Evolutionary conservation across 2,888 invertebrate genomes (phyloP).

Genomic region (Hirtodrosophila trivittata): DNA sequence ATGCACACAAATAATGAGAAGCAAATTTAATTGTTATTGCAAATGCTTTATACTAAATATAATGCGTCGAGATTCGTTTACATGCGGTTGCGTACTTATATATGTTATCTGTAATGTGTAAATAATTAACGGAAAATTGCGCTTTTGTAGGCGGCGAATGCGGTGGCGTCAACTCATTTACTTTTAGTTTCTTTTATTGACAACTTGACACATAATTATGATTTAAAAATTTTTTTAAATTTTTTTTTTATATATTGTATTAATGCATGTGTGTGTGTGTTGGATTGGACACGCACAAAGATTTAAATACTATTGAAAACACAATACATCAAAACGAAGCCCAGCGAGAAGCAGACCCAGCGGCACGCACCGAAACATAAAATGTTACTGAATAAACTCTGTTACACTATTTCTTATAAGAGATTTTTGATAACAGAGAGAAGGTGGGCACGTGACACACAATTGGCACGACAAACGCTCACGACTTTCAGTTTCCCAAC

Average conservation of each 20-base stretch:
- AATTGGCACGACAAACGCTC: constrained; percentile 7
- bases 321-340: constrained; percentile 7
- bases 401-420: constrained; percentile 53
- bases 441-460: constrained; percentile 35
- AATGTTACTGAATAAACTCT: constrained; percentile 50
- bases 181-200: constrained; percentile 15
- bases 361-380: constrained; percentile 54
- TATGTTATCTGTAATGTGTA: constrained; percentile 24
- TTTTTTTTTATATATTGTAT: neutral
- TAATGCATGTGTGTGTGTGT: constrained; percentile 15
- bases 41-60: constrained; percentile 29
- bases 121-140: constrained; percentile 50
- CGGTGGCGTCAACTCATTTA: constrained; percentile 15
- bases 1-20: constrained; percentile 52
- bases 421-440: constrained; percentile 31
- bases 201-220: constrained; percentile 54
- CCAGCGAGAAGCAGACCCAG: constrained; percentile 13
- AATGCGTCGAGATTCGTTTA: constrained; percentile 27
- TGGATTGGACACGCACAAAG: constrained; percentile 31
- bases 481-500: neutral
- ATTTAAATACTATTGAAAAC: constrained; percentile 41
- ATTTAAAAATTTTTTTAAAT: constrained; percentile 36
- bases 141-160: constrained; percentile 36
- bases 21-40: constrained; percentile 32
- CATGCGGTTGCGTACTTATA: constrained; percentile 3